These are phyloP conservation scores for Yponomeuta cagnagella DNA, from an alignment of 2,888 invertebrate species.

Conservation along the genomic window DNA sequence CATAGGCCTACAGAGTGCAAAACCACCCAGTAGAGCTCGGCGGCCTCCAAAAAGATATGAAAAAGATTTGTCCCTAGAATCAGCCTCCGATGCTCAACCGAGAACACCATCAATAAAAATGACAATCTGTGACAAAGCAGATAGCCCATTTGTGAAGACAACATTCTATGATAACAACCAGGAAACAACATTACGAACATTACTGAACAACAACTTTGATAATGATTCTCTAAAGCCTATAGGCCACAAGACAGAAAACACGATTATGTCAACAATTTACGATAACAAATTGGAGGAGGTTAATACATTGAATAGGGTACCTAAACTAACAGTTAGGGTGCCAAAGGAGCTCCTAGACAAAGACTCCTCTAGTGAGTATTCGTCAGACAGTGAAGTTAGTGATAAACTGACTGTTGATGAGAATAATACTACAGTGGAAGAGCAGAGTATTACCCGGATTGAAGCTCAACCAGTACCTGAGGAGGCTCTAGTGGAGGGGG, in stretches of 20 bases:
- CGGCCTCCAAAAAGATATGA: slow-evolving; percentile 66
- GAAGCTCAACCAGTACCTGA: slow-evolving; percentile 18
- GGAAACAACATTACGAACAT: slow-evolving; percentile 53
- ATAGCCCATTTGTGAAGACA: slow-evolving; percentile 66
- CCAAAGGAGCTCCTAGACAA: slow-evolving; percentile 76
- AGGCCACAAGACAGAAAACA: slow-evolving; percentile 48
- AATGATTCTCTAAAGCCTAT: slow-evolving; percentile 38
- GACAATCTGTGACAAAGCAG: slow-evolving; percentile 70
- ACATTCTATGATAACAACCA: slow-evolving; percentile 61
- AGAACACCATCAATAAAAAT: slow-evolving; percentile 65
- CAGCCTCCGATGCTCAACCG: slow-evolving; percentile 24
- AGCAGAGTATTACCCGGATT: slow-evolving; percentile 25
- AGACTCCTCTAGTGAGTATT: slow-evolving; percentile 70
- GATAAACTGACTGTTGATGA: slow-evolving; percentile 78
- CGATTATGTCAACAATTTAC: slow-evolving; percentile 65
- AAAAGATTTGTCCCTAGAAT: slow-evolving; percentile 35
- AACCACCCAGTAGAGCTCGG: slow-evolving; percentile 56
- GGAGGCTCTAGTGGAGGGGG: too few species aligned
- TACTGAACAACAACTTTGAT: slow-evolving; percentile 61
- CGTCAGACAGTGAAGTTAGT: slow-evolving; percentile 77
- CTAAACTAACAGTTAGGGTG: slow-evolving; percentile 81
- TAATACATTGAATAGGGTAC: slow-evolving; percentile 75
- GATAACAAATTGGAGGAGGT: slow-evolving; percentile 63
- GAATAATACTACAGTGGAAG: slow-evolving; percentile 40
- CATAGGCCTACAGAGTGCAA: slow-evolving; percentile 52